Base-by-base conservation (phyloP, 2,797 vertebrate genomes). In the Rhabdomys pumilio region DNA sequence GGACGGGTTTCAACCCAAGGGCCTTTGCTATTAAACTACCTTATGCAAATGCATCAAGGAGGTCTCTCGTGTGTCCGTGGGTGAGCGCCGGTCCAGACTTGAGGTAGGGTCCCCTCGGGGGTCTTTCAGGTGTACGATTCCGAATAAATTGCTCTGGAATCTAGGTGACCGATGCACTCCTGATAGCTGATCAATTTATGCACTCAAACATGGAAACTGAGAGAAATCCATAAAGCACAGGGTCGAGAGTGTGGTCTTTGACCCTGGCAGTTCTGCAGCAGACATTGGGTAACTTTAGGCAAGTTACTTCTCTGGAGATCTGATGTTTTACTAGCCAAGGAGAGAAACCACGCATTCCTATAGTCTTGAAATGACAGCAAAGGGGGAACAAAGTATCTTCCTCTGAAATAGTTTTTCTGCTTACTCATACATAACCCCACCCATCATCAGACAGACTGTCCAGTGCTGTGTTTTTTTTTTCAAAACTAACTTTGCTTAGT, bases 61-160 rank as follows among this genome's bases (percentile, higher is more conserved):
- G n/a, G n/a, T n/a, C n/a, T n/a, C n/a, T n/a, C n/a, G n/a, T n/a
- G n/a, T n/a, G n/a, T n/a, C n/a, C n/a, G n/a, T n/a, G n/a, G n/a
- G n/a, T n/a, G n/a, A n/a, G n/a, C n/a, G n/a, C n/a, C n/a, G n/a
- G n/a, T n/a, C n/a, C n/a, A n/a, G n/a, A n/a, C n/a, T n/a, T n/a
- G n/a, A n/a, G n/a, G n/a, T n/a, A n/a, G n/a, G n/a, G n/a, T n/a
- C n/a, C n/a, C n/a, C n/a, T n/a, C n/a, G n/a, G n/a, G n/a, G n/a
- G n/a, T n/a, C n/a, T n/a, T n/a, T n/a, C n/a, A n/a, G n/a, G n/a
- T 93, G 38, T 57, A 50, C 19, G 90, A 17, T 91, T 88, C 87
- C 92, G 29, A 65, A 20, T 89, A 38, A 11, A 31, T 88, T 93
- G 89, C 41, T 57, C 67, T 61, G 34, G 44, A 53, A 26, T 63